A percentile compares a stretch with the other conserved stretches of the same genome.
These are phyloP conservation scores for Acleris cristana DNA, from an alignment of 2,888 invertebrate species.

Conservation along the genomic window DNA sequence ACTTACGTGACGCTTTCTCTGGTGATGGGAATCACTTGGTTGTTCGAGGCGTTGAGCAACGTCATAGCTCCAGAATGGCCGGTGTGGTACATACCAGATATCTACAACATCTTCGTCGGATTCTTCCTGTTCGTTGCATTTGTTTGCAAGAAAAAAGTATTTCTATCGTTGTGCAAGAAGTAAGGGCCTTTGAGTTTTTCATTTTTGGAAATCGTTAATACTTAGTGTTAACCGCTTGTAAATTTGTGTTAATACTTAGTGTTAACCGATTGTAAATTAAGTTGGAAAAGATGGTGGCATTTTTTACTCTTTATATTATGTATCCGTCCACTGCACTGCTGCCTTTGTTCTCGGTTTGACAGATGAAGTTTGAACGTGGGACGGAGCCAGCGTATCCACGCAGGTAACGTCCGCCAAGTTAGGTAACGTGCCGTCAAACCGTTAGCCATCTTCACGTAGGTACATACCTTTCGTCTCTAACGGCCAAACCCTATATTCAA, in stretches of 20 bases:
- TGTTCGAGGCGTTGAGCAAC: slow-evolving; percentile 46
- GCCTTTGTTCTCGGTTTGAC: too few species aligned
- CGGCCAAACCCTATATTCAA: too few species aligned
- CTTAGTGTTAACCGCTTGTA: background rate
- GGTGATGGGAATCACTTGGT: slow-evolving; percentile 56
- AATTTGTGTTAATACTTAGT: background rate
- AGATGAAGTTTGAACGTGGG: too few species aligned
- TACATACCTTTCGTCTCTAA: too few species aligned
- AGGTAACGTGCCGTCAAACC: too few species aligned
- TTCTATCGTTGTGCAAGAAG: slow-evolving; percentile 46
- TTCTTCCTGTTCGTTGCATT: slow-evolving; percentile 55
- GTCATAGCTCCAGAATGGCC: background rate
- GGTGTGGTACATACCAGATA: slow-evolving; percentile 41
- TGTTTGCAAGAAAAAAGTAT: slow-evolving; percentile 48
- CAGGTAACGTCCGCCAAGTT: too few species aligned
- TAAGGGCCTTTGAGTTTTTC: slow-evolving; percentile 36
- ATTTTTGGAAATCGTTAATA: background rate
- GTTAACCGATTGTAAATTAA: background rate
- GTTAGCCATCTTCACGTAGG: too few species aligned
- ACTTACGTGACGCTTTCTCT: slow-evolving; percentile 51
- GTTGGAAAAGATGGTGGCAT: background rate
- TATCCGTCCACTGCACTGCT: too few species aligned
- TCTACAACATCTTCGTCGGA: slow-evolving; percentile 51
- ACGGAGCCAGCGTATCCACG: too few species aligned
- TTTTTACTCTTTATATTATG: too few species aligned